phyloP scores from a whole-genome alignment of 2,888 invertebrate species.

The Chelonus formosanus region DNA sequence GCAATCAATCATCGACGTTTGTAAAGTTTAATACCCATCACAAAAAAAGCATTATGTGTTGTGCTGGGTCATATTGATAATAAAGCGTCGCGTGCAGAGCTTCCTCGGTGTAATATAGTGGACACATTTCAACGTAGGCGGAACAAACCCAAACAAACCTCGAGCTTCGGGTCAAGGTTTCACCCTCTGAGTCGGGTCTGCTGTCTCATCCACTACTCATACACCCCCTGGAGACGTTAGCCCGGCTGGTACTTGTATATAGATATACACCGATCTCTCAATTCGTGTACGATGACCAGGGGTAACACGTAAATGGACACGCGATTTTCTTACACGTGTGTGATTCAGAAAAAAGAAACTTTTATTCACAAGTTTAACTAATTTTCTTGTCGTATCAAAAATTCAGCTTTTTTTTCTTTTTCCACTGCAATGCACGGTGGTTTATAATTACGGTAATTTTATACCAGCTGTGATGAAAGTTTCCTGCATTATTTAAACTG shows the following conservation, averaged over 20 bases:
- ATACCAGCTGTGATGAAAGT: no score
- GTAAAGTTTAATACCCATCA: not conserved
- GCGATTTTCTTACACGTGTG: constrained; percentile 26
- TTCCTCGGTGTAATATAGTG: constrained; percentile 2
- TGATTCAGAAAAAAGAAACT: not conserved
- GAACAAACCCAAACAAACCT: constrained; percentile 57
- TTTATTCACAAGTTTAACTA: constrained; percentile 1
- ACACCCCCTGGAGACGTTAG: constrained; percentile 36
- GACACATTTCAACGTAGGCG: constrained; percentile 39
- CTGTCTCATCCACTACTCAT: constrained; percentile 52
- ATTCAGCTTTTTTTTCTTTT: no score
- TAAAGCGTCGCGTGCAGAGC: constrained; percentile 13
- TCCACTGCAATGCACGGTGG: no score
- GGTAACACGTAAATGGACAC: constrained; percentile 40
- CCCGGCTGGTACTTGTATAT: constrained; percentile 29
- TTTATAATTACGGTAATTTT: no score
- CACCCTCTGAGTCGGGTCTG: constrained; percentile 45
- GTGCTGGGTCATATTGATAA: not conserved
- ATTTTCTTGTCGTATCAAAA: no score
- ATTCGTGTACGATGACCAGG: constrained; percentile 44
- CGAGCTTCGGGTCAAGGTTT: constrained; percentile 56
- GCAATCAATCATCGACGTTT: no score
- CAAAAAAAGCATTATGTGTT: not conserved
- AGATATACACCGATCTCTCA: constrained; percentile 29
- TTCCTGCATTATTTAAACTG: no score